phyloP scores from a whole-genome alignment of 2,113 vertebrate genomes.

The Paramisgurnus dabryanus region DNA sequence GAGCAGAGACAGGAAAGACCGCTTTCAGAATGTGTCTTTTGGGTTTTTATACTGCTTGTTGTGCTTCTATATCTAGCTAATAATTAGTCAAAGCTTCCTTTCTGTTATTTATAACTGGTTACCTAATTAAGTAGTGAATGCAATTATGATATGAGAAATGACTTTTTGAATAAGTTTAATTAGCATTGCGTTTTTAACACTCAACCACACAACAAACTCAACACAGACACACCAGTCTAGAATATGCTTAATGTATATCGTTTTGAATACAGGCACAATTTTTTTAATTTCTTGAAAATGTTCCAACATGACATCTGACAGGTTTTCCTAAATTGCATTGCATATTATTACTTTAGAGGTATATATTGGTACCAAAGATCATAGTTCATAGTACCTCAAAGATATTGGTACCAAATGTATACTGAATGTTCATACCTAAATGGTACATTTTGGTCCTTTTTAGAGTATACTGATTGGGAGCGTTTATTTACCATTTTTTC shows the following conservation, averaged over 20 bases:
- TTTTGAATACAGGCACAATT: no score
- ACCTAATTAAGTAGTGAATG: slow-evolving; percentile 7
- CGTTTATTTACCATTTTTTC: no score
- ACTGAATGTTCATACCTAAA: no score
- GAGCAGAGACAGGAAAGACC: neutral
- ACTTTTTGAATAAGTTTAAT: slow-evolving; percentile 44
- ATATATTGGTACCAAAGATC: no score
- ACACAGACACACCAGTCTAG: neutral
- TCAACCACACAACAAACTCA: slow-evolving; percentile 9
- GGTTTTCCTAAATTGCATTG: no score
- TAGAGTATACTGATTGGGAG: no score
- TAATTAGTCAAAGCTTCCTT: slow-evolving; percentile 16
- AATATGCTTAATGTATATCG: no score
- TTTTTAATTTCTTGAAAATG: no score
- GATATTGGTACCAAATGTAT: no score
- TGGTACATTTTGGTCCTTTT: no score
- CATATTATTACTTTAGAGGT: no score
- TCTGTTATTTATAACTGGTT: neutral
- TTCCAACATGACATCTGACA: no score
- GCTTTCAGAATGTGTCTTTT: neutral
- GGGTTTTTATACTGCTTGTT: neutral
- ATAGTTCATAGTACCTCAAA: neutral
- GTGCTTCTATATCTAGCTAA: neutral
- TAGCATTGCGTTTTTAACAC: slow-evolving; percentile 45
- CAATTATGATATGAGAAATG: slow-evolving; percentile 37